A percentile compares a stretch with the other conserved stretches of the same genome.
These are phyloP conservation scores for Hylaea fasciaria DNA, from an alignment of 2,888 invertebrate species.

Conservation along the genomic window DNA sequence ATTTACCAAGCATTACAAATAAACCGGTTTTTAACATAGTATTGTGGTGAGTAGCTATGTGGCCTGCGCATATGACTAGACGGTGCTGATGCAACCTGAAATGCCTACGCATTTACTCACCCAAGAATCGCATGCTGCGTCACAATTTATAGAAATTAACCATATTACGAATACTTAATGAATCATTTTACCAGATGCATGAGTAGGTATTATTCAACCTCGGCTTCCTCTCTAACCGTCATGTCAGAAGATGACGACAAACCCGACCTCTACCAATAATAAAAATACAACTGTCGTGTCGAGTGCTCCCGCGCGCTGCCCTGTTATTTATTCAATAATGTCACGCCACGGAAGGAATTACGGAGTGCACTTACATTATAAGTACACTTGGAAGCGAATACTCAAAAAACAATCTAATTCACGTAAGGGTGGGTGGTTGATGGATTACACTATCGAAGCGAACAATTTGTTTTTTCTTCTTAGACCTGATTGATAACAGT, in stretches of 20 bases:
- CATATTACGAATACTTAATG: neutral
- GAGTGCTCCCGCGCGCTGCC: conserved; percentile 7
- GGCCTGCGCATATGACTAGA: neutral
- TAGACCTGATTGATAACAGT: no score
- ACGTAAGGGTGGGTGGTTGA: no score
- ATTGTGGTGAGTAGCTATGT: neutral
- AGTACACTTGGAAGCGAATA: neutral
- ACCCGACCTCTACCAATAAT: conserved; percentile 26
- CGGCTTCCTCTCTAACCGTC: conserved; percentile 28
- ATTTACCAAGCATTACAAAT: no score
- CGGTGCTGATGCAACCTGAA: neutral
- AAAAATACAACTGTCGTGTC: conserved; percentile 15
- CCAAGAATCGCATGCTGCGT: neutral
- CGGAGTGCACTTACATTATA: neutral
- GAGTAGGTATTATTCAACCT: neutral
- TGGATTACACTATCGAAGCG: no score
- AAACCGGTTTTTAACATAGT: no score
- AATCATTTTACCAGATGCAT: conserved; percentile 1
- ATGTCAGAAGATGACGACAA: conserved; percentile 30
- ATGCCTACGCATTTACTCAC: neutral
- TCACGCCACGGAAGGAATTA: neutral
- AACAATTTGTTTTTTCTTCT: no score
- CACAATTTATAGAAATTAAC: neutral
- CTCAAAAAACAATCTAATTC: neutral
- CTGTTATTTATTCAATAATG: neutral